Base-by-base conservation (phyloP, 2,113 vertebrate genomes). In the Chitala chitala region DNA sequence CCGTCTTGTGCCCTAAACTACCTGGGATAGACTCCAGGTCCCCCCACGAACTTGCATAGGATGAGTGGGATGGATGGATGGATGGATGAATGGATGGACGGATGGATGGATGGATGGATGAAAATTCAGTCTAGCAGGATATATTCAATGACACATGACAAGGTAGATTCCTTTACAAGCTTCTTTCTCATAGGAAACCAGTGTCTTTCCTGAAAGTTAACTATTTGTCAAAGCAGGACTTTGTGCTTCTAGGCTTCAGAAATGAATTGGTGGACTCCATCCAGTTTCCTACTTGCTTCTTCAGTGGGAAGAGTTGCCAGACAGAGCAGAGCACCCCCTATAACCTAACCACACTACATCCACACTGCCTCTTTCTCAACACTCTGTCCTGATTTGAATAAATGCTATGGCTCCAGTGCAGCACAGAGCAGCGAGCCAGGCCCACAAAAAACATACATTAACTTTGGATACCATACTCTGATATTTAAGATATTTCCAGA, bases 401-500 rank as follows among this genome's bases (percentile, higher is more conserved):
- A 69, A 22, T 64, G 22, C 26, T 54, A 56, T 53, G 44, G 44
- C 29, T n/a, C 56, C 15, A 15, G 20, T 38, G 29, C 10, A 38
- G 31, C 40, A 36, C 20, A 10, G 44, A 22, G 51, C 22, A 64
- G 55, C n/a, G 33, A 50, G 22, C 26, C 26, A 24, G 1, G 12
- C 31, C 58, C 72, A 59, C 72, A 81, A 74, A 75, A 70, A 31
- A 68, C 68, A 75, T 80, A 77, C 74, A 31, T 69, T 74, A 51
- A 78, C 80, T 75, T 75, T 74, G 74, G 74, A 78, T 68, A 81
- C 78, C 56, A 13, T 55, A 36, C 69, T 20, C 65, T 75, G 31
- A 46, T 56, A 73, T 82, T 82, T 54, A 86, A 77, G 73, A 72
- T 54, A 78, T 83, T 85, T 79, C 73, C 68, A 58, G 79, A 84